Evolutionary conservation across 2,797 vertebrate species (phyloP), one percentile per base, ranked within the genome.

Genomic region (Microctenopoma steveboyesi): DNA sequence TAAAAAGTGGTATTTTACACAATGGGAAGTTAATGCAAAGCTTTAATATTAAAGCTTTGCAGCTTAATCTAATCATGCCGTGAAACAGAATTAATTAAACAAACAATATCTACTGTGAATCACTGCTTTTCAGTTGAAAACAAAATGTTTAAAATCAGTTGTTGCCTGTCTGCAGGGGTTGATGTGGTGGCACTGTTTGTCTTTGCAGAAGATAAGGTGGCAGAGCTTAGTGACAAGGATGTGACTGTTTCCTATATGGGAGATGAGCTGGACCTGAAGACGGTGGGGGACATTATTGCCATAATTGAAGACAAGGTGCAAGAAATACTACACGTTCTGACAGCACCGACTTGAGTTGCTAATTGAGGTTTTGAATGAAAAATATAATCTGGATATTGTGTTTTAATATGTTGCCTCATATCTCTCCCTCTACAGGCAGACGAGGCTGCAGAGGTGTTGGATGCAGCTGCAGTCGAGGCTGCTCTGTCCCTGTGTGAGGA

Each of bases 231-330:
- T 76, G 92, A 97, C 69, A 95, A 96, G 33, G 96, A 97, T 69
- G 96, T 96, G 73, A 94, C 94, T 10, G 95, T 95, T 66, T 96
- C 96, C 72, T 97, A 98, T 82, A 97, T 97, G 27, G 96, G 95
- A 59, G 96, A 97, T 81, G 97, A 98, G 80, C 92, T 99, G 85
- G 96, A 98, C 86, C 95, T 98, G 49, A 97, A 98, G 88, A 99
- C 97, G 0, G 95, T 98, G 79, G 97, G 97, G 69, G 96, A 99
- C 87, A 98, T 99, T 76, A 98, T 98, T 76, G 97, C 97, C 83
- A 99, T 98, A 82, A 98, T 98, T 82, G 97, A 98, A 81, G 96
- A 98, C 85, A 98, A 98, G 96, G 97, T 98, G 91, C 18, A 56
- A 62, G 69, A 25, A 28, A 14, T 35, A 13, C 37, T 33, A 42